Evolutionary conservation across 2,113 vertebrate genomes (phyloP).

Genomic region (Nicator chloris): DNA sequence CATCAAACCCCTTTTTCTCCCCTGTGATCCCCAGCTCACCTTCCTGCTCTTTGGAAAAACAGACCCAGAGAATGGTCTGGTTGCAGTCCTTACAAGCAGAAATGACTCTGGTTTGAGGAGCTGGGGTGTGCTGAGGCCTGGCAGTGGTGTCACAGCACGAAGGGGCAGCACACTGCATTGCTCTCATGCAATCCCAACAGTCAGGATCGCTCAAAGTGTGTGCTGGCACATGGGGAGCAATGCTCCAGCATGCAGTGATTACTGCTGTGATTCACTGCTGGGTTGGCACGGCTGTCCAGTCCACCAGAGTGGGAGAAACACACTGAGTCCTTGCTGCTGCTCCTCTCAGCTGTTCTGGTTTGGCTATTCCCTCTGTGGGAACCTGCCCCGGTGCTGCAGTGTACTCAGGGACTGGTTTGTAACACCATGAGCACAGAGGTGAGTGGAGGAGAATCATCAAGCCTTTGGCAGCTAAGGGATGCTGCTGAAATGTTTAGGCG

Average conservation of each 20-base stretch:
- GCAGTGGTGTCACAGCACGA: not conserved
- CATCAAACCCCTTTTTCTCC: not conserved
- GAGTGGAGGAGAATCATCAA: not conserved
- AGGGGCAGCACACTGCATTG: fast-evolving
- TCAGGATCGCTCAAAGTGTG: fast-evolving
- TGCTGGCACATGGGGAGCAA: not conserved
- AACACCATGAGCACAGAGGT: not conserved
- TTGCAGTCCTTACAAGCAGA: not conserved
- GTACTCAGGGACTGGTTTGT: not conserved
- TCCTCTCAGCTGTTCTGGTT: not conserved
- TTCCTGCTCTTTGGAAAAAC: not conserved
- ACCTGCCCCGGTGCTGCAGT: not conserved
- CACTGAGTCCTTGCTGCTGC: not conserved
- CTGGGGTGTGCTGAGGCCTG: not conserved
- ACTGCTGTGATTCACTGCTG: not conserved
- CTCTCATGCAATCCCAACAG: too few species aligned
- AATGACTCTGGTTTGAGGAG: not conserved
- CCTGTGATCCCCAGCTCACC: not conserved
- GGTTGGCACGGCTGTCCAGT: not conserved
- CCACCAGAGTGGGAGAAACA: not conserved
- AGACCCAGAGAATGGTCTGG: not conserved
- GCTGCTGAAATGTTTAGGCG: not conserved
- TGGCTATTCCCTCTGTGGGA: fast-evolving
- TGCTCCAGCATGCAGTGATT: not conserved
- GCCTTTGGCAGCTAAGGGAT: not conserved